Evolutionary conservation across 2,113 vertebrate genomes (phyloP).

Genomic region (Argyrosomus japonicus): DNA sequence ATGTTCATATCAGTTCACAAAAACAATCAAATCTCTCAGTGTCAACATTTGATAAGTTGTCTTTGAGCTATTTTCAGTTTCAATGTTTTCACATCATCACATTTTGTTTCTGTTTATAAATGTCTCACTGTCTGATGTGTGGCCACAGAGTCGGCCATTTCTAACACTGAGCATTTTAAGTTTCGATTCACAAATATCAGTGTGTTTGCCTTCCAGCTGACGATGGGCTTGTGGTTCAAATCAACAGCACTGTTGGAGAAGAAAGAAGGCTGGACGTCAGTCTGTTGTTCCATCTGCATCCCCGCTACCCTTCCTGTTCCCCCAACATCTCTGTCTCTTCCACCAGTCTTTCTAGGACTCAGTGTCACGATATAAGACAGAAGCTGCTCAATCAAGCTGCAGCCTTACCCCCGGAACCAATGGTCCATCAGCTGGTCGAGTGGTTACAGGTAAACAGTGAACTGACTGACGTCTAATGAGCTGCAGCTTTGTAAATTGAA

Average conservation of each 20-base stretch:
- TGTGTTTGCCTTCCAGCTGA: slow-evolving; percentile 25
- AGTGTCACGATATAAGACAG: slow-evolving; percentile 56
- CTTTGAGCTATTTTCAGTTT: too few relatives aligned
- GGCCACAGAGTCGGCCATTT: not conserved
- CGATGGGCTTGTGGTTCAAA: slow-evolving; percentile 56
- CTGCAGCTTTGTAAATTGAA: too few relatives aligned
- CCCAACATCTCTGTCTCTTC: slow-evolving; percentile 66
- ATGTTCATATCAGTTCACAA: too few relatives aligned
- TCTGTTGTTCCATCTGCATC: slow-evolving; percentile 55
- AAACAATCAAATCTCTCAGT: too few relatives aligned
- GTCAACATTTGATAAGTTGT: too few relatives aligned
- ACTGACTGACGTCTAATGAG: not conserved
- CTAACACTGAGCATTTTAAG: not conserved
- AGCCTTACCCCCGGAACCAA: slow-evolving; percentile 48
- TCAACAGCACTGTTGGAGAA: slow-evolving; percentile 31
- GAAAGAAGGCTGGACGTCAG: slow-evolving; percentile 17
- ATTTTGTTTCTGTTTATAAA: too few relatives aligned
- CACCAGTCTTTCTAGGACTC: slow-evolving; percentile 30
- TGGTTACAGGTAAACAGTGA: slow-evolving; percentile 42
- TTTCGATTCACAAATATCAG: too few relatives aligned
- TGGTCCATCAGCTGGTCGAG: slow-evolving; percentile 61
- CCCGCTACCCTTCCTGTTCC: slow-evolving; percentile 46
- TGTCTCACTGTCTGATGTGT: not conserved
- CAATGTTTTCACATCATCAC: too few relatives aligned
- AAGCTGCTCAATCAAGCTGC: slow-evolving; percentile 57